A percentile compares a stretch with the other conserved stretches of the same genome.
Conservation (phyloP, 92 coral and sea anemone species). For the Epizoanthus illoricatus region DNA sequence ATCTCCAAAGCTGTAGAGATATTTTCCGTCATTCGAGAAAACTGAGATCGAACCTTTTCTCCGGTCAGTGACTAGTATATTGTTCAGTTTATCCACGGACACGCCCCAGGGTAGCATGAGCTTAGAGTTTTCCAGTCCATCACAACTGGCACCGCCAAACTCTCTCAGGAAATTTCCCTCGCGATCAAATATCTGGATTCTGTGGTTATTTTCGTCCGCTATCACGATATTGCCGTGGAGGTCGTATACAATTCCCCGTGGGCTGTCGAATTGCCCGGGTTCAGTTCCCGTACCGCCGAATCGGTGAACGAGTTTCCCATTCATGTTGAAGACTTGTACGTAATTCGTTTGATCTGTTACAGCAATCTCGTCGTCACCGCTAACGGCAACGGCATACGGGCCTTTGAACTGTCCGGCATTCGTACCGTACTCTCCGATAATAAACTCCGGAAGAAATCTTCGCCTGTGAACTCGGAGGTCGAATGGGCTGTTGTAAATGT, state of each 20-base stretch:
- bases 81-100: constrained; percentile 25
- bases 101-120: constrained; percentile 26
- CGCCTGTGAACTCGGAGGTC: constrained; percentile 34
- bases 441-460: constrained; percentile 20
- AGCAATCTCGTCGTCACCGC: constrained; percentile 16
- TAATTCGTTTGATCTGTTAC: constrained; percentile 25
- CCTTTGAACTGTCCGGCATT: constrained; percentile 31
- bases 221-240: constrained; percentile 35
- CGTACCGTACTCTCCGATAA: constrained; percentile 33
- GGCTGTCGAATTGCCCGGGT: constrained; percentile 44
- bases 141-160: background rate
- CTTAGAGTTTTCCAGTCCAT: background rate
- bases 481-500: constrained; percentile 34
- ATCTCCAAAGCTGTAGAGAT: constrained; percentile 14
- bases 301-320: constrained; percentile 19
- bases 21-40: constrained; percentile 31
- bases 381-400: constrained; percentile 27
- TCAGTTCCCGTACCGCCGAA: constrained; percentile 34
- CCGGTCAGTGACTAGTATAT: constrained; percentile 38
- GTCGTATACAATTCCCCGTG: constrained; percentile 33
- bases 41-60: constrained; percentile 26
- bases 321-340: constrained; percentile 16
- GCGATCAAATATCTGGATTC: constrained; percentile 40
- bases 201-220: constrained; percentile 40
- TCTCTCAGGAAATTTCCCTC: constrained; percentile 41